Percentiles rank a stretch among this genome's conserved stretches.
phyloP scores from a whole-genome alignment of 2,113 vertebrate species.

The Leptobrachium ailaonicum region DNA sequence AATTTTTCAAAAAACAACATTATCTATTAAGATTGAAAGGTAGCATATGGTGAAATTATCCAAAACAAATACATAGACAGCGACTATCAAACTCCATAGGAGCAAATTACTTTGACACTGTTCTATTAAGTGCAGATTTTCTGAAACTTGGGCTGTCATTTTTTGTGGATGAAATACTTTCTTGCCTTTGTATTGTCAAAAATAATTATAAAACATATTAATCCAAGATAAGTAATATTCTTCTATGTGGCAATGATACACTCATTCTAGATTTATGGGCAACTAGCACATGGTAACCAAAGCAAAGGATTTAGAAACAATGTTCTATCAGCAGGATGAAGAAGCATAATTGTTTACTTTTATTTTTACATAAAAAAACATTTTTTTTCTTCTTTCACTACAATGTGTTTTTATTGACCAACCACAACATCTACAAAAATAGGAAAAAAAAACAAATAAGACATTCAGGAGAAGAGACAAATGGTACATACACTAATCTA shows the following conservation, averaged over 20 bases:
- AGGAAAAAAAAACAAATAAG: no score
- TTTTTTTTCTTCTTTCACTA: no score
- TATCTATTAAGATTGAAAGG: constrained; percentile 40
- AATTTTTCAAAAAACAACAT: constrained; percentile 26
- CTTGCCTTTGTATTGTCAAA: constrained; percentile 46
- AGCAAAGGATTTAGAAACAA: no score
- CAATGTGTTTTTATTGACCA: no score
- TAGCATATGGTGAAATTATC: constrained; percentile 38
- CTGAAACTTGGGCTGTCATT: constrained; percentile 34
- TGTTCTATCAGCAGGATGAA: no score
- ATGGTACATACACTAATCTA: no score
- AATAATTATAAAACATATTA: constrained; percentile 46
- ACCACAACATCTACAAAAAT: no score
- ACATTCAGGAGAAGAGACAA: no score
- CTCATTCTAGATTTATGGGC: neutral
- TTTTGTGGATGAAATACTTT: constrained; percentile 26
- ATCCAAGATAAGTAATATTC: constrained; percentile 5
- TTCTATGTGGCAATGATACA: constrained; percentile 27
- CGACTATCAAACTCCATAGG: constrained; percentile 26
- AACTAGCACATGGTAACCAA: constrained; percentile 22
- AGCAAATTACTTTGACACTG: constrained; percentile 33
- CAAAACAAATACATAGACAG: constrained; percentile 44
- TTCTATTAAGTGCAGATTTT: constrained; percentile 45
- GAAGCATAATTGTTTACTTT: no score
- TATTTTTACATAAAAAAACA: no score